A percentile compares a stretch with the other conserved stretches of the same genome.
Conservation (phyloP, 2,113 vertebrate species). For the Prolemur simus region DNA sequence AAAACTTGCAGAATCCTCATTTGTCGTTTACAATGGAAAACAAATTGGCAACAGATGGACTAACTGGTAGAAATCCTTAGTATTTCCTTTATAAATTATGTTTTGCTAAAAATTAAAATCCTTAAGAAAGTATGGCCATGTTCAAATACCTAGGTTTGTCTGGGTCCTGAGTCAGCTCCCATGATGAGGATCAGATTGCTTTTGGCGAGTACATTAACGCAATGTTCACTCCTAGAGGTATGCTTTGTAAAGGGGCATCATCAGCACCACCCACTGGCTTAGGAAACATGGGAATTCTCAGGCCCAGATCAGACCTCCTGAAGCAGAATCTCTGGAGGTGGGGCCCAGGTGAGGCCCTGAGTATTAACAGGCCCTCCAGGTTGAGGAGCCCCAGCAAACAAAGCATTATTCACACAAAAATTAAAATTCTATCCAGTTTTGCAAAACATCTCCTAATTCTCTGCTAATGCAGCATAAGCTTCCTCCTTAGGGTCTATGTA, state of each 20-base stretch:
- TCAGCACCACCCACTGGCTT: neutral
- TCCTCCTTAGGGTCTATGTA: neutral
- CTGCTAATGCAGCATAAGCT: neutral
- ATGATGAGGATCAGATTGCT: accelerated
- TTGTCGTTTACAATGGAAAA: conserved; percentile 11
- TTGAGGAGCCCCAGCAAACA: neutral
- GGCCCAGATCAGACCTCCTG: neutral
- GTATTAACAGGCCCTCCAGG: neutral
- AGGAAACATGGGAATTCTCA: neutral
- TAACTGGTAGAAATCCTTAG: neutral
- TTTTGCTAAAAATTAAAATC: conserved; percentile 18
- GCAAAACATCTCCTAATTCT: neutral
- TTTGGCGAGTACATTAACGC: accelerated
- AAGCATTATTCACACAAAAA: neutral
- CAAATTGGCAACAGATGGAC: neutral
- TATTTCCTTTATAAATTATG: neutral
- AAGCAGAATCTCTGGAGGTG: neutral
- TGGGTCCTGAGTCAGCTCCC: neutral
- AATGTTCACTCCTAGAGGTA: neutral
- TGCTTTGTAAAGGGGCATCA: neutral
- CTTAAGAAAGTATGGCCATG: neutral
- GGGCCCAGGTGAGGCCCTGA: neutral
- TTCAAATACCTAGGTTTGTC: neutral
- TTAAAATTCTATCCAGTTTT: neutral
- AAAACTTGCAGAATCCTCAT: neutral